Evolutionary conservation across 2,113 vertebrate genomes (phyloP), one percentile per base, ranked within the genome.

Genomic region (Catharus fuscescens): DNA sequence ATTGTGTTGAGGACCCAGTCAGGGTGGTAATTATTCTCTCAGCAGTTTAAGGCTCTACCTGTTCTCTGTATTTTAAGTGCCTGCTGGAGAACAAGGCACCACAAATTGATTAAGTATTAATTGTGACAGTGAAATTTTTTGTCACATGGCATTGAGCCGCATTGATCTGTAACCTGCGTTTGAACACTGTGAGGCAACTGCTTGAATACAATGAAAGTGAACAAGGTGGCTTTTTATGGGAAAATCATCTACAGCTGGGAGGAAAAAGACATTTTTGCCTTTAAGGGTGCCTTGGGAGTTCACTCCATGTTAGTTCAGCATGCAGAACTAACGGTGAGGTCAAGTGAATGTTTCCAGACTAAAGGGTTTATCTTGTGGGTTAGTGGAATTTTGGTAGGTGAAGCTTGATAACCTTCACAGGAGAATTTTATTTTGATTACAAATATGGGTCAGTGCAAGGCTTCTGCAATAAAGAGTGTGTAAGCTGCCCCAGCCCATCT

Each of bases 1-100:
- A 64, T 93, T 91, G 66, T 83, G 67, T 67, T 94, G 85, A 44
- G 67, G 92, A 54, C 87, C 74, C 85, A 83, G 84, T 38, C 87
- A 95, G 67, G 81, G 80, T 74, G 92, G 94, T 88, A 80, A 93
- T 96, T 95, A 80, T 79, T 93, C 93, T 94, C 89, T 45, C 79
- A 92, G 56, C 80, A 89, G 45, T 66, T 61, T 83, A 50, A 73
- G 60, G 47, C 73, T 73, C 11, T 94, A 45, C 52, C 71, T 77
- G 79, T 87, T 97, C 50, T 38, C 57, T 88, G 54, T 64, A 77
- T 85, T 93, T 96, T 70, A 64, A 92, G 61, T 94, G 81, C 85
- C 81, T 97, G 82, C 44, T 79, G 61, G 73, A 92, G 81, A 95
- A 29, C 29, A 85, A 86, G 89, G 47, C 53, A 52, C 89, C 1